Conservation (phyloP, 35 echinoderm and acorn worm species). For the Lytechinus variegatus region DNA sequence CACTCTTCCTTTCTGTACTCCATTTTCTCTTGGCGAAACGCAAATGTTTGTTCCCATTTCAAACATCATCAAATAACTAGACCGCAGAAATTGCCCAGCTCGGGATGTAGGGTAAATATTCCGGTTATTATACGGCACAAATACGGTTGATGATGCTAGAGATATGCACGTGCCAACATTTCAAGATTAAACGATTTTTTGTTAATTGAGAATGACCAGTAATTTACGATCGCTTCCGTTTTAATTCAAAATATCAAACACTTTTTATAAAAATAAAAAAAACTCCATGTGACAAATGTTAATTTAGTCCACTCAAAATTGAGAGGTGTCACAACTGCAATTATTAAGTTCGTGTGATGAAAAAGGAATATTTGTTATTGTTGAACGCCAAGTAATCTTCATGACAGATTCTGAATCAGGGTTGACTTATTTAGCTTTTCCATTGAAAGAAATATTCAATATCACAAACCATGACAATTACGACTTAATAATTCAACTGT, state of each 20-base stretch:
- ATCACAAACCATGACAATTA: not conserved
- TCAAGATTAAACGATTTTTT: not conserved
- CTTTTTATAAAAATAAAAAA: not conserved
- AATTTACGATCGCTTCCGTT: not conserved
- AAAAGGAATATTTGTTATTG: not conserved
- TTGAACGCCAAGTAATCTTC: not conserved
- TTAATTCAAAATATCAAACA: not conserved
- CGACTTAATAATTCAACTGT: not conserved
- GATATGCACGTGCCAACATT: not conserved
- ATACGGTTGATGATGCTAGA: not conserved
- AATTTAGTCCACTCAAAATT: not conserved
- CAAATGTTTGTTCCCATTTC: constrained; percentile 41
- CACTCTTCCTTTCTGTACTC: not conserved
- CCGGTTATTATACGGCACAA: not conserved
- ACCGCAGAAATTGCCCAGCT: not conserved
- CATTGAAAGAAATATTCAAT: not conserved
- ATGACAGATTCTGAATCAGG: not conserved
- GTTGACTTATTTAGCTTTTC: not conserved
- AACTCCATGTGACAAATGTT: too few species aligned
- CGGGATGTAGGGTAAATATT: not conserved
- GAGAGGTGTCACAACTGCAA: not conserved
- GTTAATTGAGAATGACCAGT: not conserved
- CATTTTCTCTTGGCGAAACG: not conserved
- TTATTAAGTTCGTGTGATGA: not conserved
- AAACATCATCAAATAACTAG: constrained; percentile 11